phyloP scores from a whole-genome alignment of 2,888 invertebrate species.

The Cataglyphis livida region DNA sequence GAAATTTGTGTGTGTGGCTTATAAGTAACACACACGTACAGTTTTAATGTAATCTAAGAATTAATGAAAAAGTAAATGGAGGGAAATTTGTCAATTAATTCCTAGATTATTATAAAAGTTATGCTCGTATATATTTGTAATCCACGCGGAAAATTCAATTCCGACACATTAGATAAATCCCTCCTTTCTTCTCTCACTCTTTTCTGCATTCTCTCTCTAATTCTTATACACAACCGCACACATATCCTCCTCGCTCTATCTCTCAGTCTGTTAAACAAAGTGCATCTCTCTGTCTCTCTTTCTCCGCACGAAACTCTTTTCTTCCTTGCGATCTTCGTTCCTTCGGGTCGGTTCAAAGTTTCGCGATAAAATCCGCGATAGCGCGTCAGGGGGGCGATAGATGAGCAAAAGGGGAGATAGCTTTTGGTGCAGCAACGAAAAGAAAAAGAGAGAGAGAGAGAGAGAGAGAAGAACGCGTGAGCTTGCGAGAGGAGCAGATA shows the following conservation, averaged over 20 bases:
- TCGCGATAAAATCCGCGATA: constrained; percentile 77
- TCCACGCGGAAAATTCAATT: constrained; percentile 28
- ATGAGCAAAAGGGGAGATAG: constrained; percentile 75
- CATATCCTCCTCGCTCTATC: constrained; percentile 41
- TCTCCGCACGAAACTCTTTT: constrained; percentile 57
- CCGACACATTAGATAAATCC: constrained; percentile 16
- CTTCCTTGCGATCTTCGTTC: constrained; percentile 69
- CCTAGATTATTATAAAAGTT: neutral
- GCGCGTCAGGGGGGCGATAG: constrained; percentile 71
- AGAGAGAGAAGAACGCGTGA: constrained; percentile 43
- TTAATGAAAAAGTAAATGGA: neutral
- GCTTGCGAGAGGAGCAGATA: constrained; percentile 70
- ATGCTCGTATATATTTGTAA: neutral
- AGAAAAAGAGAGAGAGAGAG: constrained; percentile 39
- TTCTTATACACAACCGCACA: neutral
- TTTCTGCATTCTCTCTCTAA: neutral
- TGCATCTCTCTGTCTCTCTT: constrained; percentile 32
- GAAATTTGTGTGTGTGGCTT: neutral
- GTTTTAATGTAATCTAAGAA: neutral
- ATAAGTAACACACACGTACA: too few relatives aligned
- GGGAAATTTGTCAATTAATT: constrained; percentile 1
- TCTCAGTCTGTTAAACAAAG: constrained; percentile 34
- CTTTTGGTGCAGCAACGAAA: constrained; percentile 70
- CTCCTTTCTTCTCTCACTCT: neutral
- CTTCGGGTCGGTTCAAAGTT: constrained; percentile 75